Base-by-base conservation (phyloP, 2,797 vertebrate species). In the Megalops cyprinoides region DNA sequence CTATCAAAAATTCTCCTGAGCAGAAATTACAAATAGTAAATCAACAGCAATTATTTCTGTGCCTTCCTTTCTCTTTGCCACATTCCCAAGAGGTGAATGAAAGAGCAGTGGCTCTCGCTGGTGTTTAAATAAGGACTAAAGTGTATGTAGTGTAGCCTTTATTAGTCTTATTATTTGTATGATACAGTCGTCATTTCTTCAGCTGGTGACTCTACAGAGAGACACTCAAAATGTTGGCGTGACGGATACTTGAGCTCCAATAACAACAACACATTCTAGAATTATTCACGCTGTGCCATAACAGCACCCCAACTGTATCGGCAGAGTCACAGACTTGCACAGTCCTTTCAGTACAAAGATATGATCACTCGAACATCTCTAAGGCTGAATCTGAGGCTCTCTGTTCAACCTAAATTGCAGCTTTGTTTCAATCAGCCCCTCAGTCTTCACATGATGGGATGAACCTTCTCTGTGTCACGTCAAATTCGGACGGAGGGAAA, bases 81-180 rank as follows among this genome's bases (percentile, higher is more conserved):
- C 23, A 51, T 53, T 65, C 28, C 46, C 31, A 44, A 58, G n/a
- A 73, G 78, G 69, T 79, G 69, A 79, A 79, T 55, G 69, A 5
- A 12, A 79, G 5, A 56, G 51, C 51, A 1, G 49, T 79, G 53
- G 42, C 37, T 3, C 31, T 20, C 49, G 44, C 25, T 51, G 44
- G 39, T n/a, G 14, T 74, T 31, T 74, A 39, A 74, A 44, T 48
- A 23, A 15, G n/a, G n/a, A 48, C n/a, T 51, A 49, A 20, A 6
- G 12, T 42, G 73, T 23, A 49, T 71, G 39, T 71, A 71, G 18
- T 71, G 39, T 5, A n/a, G 1, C n/a, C 10, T 39, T 23, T 39
- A 20, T n/a, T n/a, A n/a, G 39, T 31, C 31, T 20, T 23, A 23
- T 39, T 25, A 28, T 48, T 48, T 23, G 6, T 28, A 25, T 28